A percentile compares a stretch with the other conserved stretches of the same genome.
These are phyloP conservation scores for Hoplodrina ambigua DNA, from an alignment of 2,888 invertebrate species.

Conservation along the genomic window DNA sequence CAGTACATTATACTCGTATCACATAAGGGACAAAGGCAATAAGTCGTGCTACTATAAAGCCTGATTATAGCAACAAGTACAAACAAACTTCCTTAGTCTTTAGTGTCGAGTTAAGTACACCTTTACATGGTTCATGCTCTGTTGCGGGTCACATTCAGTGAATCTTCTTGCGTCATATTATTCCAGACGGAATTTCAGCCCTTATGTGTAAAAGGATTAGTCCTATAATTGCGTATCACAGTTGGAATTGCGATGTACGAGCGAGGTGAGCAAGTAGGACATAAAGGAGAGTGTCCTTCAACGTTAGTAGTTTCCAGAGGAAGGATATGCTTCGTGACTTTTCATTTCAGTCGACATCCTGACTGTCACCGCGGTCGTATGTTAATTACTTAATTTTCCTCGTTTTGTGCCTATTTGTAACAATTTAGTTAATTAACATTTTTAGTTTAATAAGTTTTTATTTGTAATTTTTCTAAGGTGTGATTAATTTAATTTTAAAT, in stretches of 20 bases:
- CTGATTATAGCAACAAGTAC: conserved; percentile 46
- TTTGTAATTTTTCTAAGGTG: conserved; percentile 19
- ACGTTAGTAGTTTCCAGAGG: conserved; percentile 74
- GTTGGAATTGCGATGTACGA: conserved; percentile 47
- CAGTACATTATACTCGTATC: conserved; percentile 21
- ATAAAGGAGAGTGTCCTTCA: conserved; percentile 88
- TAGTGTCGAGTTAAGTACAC: conserved; percentile 68
- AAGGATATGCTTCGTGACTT: conserved; percentile 81
- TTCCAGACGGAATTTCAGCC: conserved; percentile 65
- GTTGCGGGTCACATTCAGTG: conserved; percentile 79
- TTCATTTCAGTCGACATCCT: conserved; percentile 82
- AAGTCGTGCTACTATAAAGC: conserved; percentile 36
- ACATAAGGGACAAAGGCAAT: conserved; percentile 47
- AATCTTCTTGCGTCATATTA: conserved; percentile 75
- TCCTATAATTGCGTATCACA: conserved; percentile 54
- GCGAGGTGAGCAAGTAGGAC: conserved; percentile 85
- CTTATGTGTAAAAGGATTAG: conserved; percentile 62
- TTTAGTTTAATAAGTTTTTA: conserved; percentile 14
- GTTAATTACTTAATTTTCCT: conserved; percentile 69
- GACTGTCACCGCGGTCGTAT: conserved; percentile 71
- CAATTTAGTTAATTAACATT: conserved; percentile 31
- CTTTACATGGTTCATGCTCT: conserved; percentile 87
- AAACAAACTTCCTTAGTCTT: conserved; percentile 63
- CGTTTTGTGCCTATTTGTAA: conserved; percentile 53
- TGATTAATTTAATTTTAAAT: not conserved